Percentiles rank a stretch among this genome's conserved stretches.
Evolutionary conservation across 2,797 vertebrate species (phyloP).

Genomic region (Lophius americanus): DNA sequence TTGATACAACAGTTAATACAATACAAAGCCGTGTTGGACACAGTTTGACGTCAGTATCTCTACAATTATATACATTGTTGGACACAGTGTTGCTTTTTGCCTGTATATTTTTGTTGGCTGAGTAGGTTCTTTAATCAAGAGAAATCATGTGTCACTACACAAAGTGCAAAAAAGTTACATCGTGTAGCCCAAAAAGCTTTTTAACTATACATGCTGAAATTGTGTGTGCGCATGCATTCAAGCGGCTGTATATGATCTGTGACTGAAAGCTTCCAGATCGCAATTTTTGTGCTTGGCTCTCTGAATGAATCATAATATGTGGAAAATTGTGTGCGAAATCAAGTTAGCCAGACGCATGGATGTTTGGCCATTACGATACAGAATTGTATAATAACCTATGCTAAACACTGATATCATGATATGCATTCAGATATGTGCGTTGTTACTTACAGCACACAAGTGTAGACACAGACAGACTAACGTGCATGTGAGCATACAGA

Average conservation of each 20-base stretch:
- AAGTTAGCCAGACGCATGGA: conserved; percentile 56
- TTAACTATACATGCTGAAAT: conserved; percentile 5
- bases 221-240: conserved; percentile 3
- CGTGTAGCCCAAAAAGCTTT: neutral
- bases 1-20: conserved; percentile 15
- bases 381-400: conserved; percentile 23
- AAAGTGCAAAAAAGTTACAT: neutral
- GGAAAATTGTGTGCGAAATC: conserved; percentile 4
- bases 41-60: conserved; percentile 10
- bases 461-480: neutral
- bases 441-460: conserved; percentile 7
- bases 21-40: neutral
- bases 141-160: conserved; percentile 13
- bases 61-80: conserved; percentile 14
- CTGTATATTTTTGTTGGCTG: conserved; percentile 30
- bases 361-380: conserved; percentile 46
- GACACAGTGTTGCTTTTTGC: conserved; percentile 11
- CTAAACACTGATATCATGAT: conserved; percentile 30
- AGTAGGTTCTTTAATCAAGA: conserved; percentile 27
- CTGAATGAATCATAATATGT: conserved; percentile 61
- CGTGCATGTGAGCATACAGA: conserved; percentile 6
- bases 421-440: conserved; percentile 18
- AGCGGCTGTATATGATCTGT: conserved; percentile 74
- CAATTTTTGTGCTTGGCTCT: conserved; percentile 36
- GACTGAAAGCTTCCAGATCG: conserved; percentile 77